Conservation (phyloP, 2,797 vertebrate genomes). For the Megalops cyprinoides region DNA sequence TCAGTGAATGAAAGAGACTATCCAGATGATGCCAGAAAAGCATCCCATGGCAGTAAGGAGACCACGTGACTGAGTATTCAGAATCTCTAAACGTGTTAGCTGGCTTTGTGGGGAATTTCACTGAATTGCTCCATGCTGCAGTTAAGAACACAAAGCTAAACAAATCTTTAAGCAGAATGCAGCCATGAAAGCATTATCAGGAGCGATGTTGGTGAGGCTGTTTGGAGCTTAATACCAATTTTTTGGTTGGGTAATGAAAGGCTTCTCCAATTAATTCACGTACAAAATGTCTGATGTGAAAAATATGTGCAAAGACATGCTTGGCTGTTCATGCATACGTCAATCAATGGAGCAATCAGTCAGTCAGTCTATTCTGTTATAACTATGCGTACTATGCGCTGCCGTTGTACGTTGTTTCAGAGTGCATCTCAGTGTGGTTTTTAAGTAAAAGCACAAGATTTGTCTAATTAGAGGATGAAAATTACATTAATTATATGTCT, state of each 20-base stretch:
- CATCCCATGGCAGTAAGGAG: background rate
- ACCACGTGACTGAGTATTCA: background rate
- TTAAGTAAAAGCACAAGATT: slow-evolving; percentile 7
- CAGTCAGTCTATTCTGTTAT: background rate
- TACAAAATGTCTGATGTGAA: background rate
- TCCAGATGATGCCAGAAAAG: too few relatives aligned
- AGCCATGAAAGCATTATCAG: background rate
- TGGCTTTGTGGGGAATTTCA: too few relatives aligned
- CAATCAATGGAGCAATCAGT: background rate
- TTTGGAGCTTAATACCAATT: too few relatives aligned
- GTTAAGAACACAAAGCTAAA: background rate
- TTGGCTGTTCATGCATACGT: background rate
- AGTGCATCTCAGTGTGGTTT: background rate
- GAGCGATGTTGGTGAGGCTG: background rate
- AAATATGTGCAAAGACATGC: background rate
- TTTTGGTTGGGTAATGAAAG: background rate
- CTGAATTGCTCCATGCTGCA: background rate
- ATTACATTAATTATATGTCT: slow-evolving; percentile 13
- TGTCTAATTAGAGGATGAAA: background rate
- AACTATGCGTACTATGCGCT: background rate
- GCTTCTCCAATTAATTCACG: background rate
- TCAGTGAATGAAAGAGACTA: too few relatives aligned
- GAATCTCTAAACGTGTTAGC: too few relatives aligned
- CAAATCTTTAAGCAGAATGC: background rate
- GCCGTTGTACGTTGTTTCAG: background rate